These are phyloP conservation scores for Sarcophaga peregrina DNA, from an alignment of 1,140 invertebrate genomes.

Conservation along the genomic window DNA sequence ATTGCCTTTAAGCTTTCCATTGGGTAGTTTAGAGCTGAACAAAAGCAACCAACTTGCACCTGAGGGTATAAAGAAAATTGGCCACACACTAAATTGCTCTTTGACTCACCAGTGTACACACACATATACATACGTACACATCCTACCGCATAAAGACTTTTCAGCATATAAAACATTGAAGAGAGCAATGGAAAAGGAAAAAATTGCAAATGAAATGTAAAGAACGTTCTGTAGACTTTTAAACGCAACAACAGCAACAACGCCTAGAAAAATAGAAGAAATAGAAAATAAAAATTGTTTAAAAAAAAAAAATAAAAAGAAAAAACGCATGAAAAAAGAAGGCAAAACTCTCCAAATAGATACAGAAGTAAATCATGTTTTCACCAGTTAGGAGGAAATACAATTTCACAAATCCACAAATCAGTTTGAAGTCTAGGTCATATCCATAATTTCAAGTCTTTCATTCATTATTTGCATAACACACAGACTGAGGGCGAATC, in stretches of 20 bases:
- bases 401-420: too few species aligned
- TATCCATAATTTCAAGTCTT: too few species aligned
- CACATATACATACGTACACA: not conserved
- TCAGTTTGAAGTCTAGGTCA: too few species aligned
- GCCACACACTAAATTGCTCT: slow-evolving; percentile 64
- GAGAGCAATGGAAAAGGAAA: not conserved
- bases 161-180: not conserved
- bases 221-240: not conserved
- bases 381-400: too few species aligned
- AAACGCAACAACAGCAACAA: not conserved
- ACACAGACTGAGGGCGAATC: too few species aligned
- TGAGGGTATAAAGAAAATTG: slow-evolving; percentile 53
- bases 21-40: slow-evolving; percentile 8
- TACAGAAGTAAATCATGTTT: not conserved
- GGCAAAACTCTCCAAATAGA: not conserved
- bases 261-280: not conserved
- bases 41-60: slow-evolving; percentile 23
- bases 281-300: not conserved
- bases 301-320: not conserved
- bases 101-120: slow-evolving; percentile 31
- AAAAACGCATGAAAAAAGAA: not conserved
- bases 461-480: too few species aligned
- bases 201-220: not conserved
- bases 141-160: not conserved
- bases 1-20: slow-evolving; percentile 23